These are phyloP conservation scores for Liopterus haemorrhoidalis DNA, from an alignment of 2,888 invertebrate species.

Conservation along the genomic window DNA sequence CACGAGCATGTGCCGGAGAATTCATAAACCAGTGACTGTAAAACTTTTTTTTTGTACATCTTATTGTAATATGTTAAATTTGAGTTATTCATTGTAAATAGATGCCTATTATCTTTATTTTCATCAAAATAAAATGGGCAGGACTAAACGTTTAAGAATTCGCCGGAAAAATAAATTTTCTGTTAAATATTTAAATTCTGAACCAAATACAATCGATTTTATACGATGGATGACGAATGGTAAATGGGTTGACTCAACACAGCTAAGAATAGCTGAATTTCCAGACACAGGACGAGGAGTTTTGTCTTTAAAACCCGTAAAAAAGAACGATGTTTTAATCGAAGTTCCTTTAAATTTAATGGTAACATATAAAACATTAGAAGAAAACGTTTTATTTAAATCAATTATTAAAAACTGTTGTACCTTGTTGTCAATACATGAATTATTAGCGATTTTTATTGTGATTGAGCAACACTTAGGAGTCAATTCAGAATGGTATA, in stretches of 20 bases:
- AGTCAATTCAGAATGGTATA: slow-evolving; percentile 52
- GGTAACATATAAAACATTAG: slow-evolving; percentile 52
- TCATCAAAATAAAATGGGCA: slow-evolving; percentile 43
- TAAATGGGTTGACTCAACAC: slow-evolving; percentile 53
- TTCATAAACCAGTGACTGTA: too few species aligned
- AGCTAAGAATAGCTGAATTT: slow-evolving; percentile 56
- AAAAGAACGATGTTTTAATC: slow-evolving; percentile 54
- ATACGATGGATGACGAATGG: slow-evolving; percentile 52
- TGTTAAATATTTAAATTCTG: slow-evolving; percentile 40
- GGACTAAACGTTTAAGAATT: slow-evolving; percentile 47
- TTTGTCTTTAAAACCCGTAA: slow-evolving; percentile 53
- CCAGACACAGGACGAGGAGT: slow-evolving; percentile 68
- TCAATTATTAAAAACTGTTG: slow-evolving; percentile 13
- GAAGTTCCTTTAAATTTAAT: slow-evolving; percentile 55
- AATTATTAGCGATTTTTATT: slow-evolving; percentile 68
- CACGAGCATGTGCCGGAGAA: too few species aligned
- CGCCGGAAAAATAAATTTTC: slow-evolving; percentile 37
- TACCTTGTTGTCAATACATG: slow-evolving; percentile 57
- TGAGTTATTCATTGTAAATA: too few species aligned
- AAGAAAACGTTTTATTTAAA: slow-evolving; percentile 37
- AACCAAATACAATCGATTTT: slow-evolving; percentile 46
- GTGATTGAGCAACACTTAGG: slow-evolving; percentile 59
- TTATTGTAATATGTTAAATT: too few species aligned
- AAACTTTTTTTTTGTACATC: too few species aligned
- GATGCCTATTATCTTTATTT: background rate